Evolutionary conservation across 37 sponge, comb jelly and placozoan genomes (phyloP).

Genomic region (Ianthella basta): DNA sequence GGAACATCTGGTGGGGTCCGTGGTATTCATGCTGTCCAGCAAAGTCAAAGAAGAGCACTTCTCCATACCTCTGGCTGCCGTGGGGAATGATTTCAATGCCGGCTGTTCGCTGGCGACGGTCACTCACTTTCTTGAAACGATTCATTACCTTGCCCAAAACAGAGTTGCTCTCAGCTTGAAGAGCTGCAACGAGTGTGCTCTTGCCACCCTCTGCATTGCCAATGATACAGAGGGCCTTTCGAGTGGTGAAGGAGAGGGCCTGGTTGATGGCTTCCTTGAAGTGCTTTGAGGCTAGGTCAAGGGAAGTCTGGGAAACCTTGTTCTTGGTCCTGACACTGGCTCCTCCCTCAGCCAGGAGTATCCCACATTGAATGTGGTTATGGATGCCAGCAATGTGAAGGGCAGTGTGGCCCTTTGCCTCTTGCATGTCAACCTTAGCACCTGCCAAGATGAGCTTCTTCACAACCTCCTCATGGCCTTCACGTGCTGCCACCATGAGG

Average conservation of each 20-base stretch:
- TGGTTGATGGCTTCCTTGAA: conserved; percentile 3
- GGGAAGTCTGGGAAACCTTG: conserved; percentile 27
- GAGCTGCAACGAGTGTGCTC: conserved; percentile 55
- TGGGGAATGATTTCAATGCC: too few species aligned
- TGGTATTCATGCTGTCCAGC: too few species aligned
- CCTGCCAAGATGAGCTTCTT: too few species aligned
- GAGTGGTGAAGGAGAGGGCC: conserved; percentile 21
- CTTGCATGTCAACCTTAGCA: too few species aligned
- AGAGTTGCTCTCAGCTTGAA: conserved; percentile 20
- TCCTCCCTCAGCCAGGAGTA: background rate
- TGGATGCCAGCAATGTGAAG: conserved; percentile 28
- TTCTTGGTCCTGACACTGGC: background rate
- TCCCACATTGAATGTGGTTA: conserved; percentile 1
- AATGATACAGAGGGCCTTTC: conserved; percentile 37
- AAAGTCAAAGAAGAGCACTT: too few species aligned
- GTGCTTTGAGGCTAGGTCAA: conserved; percentile 32
- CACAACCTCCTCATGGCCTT: too few species aligned
- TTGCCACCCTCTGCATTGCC: conserved; percentile 58
- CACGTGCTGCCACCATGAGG: too few species aligned
- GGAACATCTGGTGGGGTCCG: too few species aligned
- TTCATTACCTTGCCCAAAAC: too few species aligned
- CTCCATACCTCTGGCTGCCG: too few species aligned
- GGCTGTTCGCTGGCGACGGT: too few species aligned
- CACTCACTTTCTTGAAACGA: too few species aligned
- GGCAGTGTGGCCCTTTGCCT: background rate